Conservation (phyloP, 2,797 vertebrate genomes). For the Gallinago nigripennis region DNA sequence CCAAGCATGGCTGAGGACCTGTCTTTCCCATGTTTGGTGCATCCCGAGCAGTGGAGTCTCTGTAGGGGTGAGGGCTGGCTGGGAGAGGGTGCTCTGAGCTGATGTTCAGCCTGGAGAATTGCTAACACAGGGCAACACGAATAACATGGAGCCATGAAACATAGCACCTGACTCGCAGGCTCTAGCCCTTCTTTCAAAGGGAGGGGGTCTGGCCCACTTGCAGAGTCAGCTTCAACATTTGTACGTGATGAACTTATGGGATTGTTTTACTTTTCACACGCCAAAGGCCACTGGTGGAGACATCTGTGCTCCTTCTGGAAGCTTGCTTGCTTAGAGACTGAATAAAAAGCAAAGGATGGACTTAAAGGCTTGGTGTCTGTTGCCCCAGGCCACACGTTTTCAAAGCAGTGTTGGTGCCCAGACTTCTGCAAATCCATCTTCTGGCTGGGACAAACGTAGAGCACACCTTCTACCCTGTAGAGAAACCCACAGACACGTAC, state of each 20-base stretch:
- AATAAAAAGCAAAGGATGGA: not conserved
- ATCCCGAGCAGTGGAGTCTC: not conserved
- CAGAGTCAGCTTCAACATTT: not conserved
- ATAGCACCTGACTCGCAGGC: not conserved
- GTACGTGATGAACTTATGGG: not conserved
- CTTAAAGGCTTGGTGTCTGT: not conserved
- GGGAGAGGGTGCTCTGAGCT: not conserved
- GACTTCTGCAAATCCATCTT: not conserved
- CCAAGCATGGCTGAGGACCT: accelerated
- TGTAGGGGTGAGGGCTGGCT: not conserved
- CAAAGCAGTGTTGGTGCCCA: not conserved
- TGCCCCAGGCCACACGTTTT: not conserved
- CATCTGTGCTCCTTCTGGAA: not conserved
- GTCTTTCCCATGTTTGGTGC: accelerated
- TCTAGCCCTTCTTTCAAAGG: not conserved
- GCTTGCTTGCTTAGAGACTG: not conserved
- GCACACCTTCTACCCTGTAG: not conserved
- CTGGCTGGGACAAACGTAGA: not conserved
- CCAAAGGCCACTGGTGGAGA: not conserved
- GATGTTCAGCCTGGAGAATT: not conserved
- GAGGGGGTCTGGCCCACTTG: not conserved
- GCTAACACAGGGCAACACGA: not conserved
- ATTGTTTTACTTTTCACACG: not conserved
- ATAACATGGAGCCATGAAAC: not conserved
- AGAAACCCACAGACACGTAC: not conserved